These are phyloP conservation scores for Anguilla obscura DNA, from an alignment of 2,797 vertebrate species.

Conservation along the genomic window DNA sequence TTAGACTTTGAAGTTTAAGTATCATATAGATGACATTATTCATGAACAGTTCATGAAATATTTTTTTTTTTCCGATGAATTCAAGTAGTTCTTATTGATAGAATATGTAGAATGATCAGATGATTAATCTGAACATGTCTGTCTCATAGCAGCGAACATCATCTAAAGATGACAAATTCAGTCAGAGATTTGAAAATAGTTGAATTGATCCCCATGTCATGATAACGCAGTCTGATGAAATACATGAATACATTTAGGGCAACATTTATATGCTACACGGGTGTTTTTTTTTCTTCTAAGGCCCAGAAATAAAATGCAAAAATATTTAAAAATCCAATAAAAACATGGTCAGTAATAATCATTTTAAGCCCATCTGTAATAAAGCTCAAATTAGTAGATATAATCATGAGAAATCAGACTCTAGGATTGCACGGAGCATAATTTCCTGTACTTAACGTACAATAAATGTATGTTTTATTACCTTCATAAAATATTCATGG, in stretches of 20 bases:
- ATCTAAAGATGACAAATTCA: neutral
- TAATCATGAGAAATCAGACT: constrained; percentile 62
- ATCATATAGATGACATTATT: neutral
- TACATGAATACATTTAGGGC: neutral
- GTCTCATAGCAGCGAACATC: neutral
- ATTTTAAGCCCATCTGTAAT: constrained; percentile 59
- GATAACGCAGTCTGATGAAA: neutral
- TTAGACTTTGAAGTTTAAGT: neutral
- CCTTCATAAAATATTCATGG: constrained; percentile 75
- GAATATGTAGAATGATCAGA: neutral
- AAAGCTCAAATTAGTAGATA: constrained; percentile 62
- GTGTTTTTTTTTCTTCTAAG: constrained; percentile 10
- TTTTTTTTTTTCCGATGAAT: neutral
- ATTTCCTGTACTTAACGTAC: constrained; percentile 62
- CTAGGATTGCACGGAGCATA: constrained; percentile 53
- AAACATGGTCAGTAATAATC: constrained; percentile 54
- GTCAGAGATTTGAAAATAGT: neutral
- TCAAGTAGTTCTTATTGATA: neutral
- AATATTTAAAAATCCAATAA: constrained; percentile 55
- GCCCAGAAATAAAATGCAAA: constrained; percentile 33
- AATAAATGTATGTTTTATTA: constrained; percentile 70
- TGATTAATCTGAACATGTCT: neutral
- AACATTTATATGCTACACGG: constrained; percentile 4
- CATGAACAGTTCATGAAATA: too few species aligned
- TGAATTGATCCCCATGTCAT: neutral